Evolutionary conservation across 2,888 invertebrate species (phyloP).

Genomic region (Pheosia tremula): DNA sequence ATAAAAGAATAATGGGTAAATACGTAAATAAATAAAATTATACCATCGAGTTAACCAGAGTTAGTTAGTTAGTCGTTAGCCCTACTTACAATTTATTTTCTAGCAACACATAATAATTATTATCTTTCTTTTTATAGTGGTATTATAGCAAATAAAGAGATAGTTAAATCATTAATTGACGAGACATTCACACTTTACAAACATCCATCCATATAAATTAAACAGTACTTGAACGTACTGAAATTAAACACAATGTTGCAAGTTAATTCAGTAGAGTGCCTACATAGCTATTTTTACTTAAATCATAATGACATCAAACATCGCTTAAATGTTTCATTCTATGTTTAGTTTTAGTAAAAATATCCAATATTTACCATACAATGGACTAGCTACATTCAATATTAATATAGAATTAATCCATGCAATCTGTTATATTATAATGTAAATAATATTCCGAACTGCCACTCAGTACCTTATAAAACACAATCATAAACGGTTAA

Average conservation of each 20-base stretch:
- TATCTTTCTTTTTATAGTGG: slow-evolving; percentile 22
- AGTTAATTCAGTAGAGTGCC: slow-evolving; percentile 7
- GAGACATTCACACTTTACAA: slow-evolving; percentile 38
- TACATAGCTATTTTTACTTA: slow-evolving; percentile 19
- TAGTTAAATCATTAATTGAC: slow-evolving; percentile 50
- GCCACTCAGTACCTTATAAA: slow-evolving; percentile 5
- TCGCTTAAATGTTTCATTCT: neutral
- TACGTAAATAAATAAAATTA: slow-evolving; percentile 3
- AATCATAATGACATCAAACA: slow-evolving; percentile 11
- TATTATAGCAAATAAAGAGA: slow-evolving; percentile 34
- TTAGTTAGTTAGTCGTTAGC: slow-evolving; percentile 45
- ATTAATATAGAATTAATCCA: slow-evolving; percentile 16
- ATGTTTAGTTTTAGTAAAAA: slow-evolving; percentile 1
- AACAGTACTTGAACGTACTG: slow-evolving; percentile 51
- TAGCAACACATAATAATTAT: slow-evolving; percentile 34
- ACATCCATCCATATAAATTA: slow-evolving; percentile 26
- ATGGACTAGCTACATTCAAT: slow-evolving; percentile 11
- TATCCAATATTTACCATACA: slow-evolving; percentile 9
- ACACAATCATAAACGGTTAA: slow-evolving; percentile 30
- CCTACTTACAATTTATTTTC: slow-evolving; percentile 40
- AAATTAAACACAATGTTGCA: slow-evolving; percentile 38
- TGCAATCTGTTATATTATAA: slow-evolving; percentile 10
- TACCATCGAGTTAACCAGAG: neutral
- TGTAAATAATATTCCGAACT: neutral
- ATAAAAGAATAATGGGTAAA: no score